Base-by-base conservation (phyloP, 2,888 invertebrate genomes). In the Hemaris fuciformis region DNA sequence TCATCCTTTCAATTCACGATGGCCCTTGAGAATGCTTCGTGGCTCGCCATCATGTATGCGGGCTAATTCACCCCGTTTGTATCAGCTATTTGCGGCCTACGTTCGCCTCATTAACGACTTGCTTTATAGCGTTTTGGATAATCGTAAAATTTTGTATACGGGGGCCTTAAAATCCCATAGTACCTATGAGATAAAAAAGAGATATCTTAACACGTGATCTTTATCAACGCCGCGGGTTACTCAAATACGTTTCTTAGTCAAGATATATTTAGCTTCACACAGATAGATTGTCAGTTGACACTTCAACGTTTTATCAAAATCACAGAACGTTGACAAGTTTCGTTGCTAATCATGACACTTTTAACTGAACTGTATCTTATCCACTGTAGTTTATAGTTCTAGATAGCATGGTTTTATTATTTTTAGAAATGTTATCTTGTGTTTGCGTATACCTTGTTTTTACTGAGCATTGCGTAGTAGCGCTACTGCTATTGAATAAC, bases 1-100 rank as follows among this genome's bases (percentile, higher is more conserved):
- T 75, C 77, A 75, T 81, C 83, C 83, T 80, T 84, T 81, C 79
- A 79, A 76, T 77, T 76, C 74, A 74, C 66, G 77, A 85, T 81
- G 78, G 72, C 76, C 70, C 82, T 83, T 65, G 71, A 83, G 71
- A 78, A 72, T 72, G 68, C 76, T 76, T 75, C 76, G 82, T 66
- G 83, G 82, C 74, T 77, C 68, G 67, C 77, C 77, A 64, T 71
- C 67, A 72, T 77, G 75, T 79, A 80, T 82, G 81, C 81, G 80
- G 81, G 79, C 70, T 74, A 74, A 79, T 80, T 76, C 77, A 73
- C 70, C 66, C 69, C 71, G 70, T 73, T 76, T 76, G 76, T 78
- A 80, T 80, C 79, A 77, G 77, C 78, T 81, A 74, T 84, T 83
- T 79, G 80, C 57, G 78, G 81, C 68, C 69, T 73, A 72, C 75